Evolutionary conservation across 1,140 invertebrate genomes (phyloP), one percentile per base, ranked within the genome.

Genomic region (Lepidurus arcticus): DNA sequence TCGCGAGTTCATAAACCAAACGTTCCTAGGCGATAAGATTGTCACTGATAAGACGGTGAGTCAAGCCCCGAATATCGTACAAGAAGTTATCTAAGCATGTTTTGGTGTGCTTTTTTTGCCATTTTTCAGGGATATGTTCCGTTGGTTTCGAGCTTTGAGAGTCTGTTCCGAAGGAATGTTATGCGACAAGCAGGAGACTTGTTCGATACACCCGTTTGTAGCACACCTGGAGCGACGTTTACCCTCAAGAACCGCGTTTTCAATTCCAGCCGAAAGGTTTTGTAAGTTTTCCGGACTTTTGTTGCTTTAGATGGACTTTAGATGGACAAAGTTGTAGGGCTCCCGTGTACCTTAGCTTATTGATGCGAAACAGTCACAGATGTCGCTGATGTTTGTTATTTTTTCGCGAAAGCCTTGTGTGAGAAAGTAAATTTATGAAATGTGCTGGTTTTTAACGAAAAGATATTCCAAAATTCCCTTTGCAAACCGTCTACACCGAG

Each of bases 161-260:
- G 91, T 83, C 98, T 98, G 87, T 99, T 96, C 87, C 93, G 93
- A 16, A 87, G 93, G 42, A 97, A 98, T 86, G 91, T 99, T 42
- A 98, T 97, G 84, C 89, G 94, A 80, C 88, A 96, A 81, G 91
- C 98, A 47, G 88, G 91, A 77, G 95, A 98, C 87, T 96, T 95
- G 85, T 98, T 94, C 92, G 97, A 97, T 86, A 90, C 92, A 79
- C 95, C 97, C 42, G 95, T 99, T 80, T 91, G 91, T 83, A 95
- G 94, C 84, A 92, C 95, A 75, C 96, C 97, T 24, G 96, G 94
- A 21, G 92, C 92, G 45, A 89, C 91, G 81, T 88, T 98, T 77
- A 90, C 90, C 11, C 86, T 99, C 21, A 92, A 96, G 83, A 92
- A 98, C 83, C 89, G 96, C 77, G 84, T 91, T 74, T 94, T 94